A percentile compares a stretch with the other conserved stretches of the same genome.
These are phyloP conservation scores for Arenaria interpres DNA, from an alignment of 2,113 vertebrate species.

Conservation along the genomic window DNA sequence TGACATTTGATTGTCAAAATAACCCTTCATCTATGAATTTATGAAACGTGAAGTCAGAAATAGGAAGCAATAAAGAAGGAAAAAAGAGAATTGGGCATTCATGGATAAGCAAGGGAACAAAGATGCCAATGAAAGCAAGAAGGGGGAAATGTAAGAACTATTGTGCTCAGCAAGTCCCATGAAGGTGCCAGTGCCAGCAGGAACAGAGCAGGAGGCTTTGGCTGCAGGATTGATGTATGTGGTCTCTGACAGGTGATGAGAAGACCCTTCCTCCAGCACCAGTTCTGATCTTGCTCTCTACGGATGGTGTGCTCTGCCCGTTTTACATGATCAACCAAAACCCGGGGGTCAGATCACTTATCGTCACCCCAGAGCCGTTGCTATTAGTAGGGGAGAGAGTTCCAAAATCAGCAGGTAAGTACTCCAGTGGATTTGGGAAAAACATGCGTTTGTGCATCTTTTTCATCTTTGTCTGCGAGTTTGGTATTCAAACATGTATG, in stretches of 20 bases:
- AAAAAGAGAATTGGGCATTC: background rate
- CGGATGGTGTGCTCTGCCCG: slow-evolving; percentile 91
- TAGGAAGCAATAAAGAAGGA: background rate
- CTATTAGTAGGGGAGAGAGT: slow-evolving; percentile 83
- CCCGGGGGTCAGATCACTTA: slow-evolving; percentile 79
- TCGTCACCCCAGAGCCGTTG: slow-evolving; percentile 64
- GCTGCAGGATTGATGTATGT: background rate
- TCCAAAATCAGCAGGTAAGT: slow-evolving; percentile 78
- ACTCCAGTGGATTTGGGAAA: background rate
- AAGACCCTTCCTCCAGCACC: slow-evolving; percentile 87
- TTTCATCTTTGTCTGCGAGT: background rate
- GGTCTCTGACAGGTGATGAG: slow-evolving; percentile 82
- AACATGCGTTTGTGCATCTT: background rate
- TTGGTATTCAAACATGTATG: background rate
- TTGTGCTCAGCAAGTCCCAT: background rate
- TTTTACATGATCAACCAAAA: slow-evolving; percentile 93
- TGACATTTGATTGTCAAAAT: background rate
- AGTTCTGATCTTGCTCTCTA: slow-evolving; percentile 90
- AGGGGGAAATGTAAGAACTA: background rate
- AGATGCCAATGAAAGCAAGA: background rate
- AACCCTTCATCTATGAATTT: background rate
- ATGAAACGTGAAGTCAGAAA: background rate
- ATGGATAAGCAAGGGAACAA: background rate
- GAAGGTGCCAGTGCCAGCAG: background rate
- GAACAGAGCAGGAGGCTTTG: background rate